Conservation (phyloP, 2,113 vertebrate genomes). For the Laterallus jamaicensis region DNA sequence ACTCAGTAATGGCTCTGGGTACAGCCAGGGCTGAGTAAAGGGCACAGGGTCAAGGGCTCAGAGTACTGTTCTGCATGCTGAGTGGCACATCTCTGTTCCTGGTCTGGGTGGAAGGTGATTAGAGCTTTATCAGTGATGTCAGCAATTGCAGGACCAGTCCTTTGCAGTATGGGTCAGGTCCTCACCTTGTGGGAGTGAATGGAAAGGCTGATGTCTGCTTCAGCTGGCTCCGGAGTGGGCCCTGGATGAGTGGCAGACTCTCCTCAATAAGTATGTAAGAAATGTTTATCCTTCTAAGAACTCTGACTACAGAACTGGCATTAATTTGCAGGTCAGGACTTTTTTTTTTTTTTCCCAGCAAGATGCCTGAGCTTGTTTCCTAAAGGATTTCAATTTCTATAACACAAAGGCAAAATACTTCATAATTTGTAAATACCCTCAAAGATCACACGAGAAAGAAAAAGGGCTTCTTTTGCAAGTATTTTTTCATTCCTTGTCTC, state of each 20-base stretch:
- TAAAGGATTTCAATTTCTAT: background rate
- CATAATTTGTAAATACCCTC: background rate
- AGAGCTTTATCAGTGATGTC: background rate
- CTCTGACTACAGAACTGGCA: background rate
- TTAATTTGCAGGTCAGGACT: slow-evolving; percentile 17
- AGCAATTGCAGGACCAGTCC: background rate
- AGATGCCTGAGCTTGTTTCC: slow-evolving; percentile 23
- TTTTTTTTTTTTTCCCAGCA: slow-evolving; percentile 26
- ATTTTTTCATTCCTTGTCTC: background rate
- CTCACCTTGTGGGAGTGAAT: background rate
- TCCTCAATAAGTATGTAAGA: background rate
- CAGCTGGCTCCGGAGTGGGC: fast-evolving
- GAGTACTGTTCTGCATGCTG: background rate
- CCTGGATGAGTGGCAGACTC: background rate
- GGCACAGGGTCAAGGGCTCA: background rate
- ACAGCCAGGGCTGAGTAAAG: background rate
- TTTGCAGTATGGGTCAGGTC: background rate
- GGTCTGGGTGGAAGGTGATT: background rate
- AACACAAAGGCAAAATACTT: background rate
- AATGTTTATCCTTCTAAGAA: slow-evolving; percentile 25
- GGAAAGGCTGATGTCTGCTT: background rate
- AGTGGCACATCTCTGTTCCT: background rate
- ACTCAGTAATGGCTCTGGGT: background rate
- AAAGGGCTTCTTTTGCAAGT: background rate
- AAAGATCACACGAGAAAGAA: background rate